Evolutionary conservation across 1,140 invertebrate species (phyloP).

Genomic region (Metopolophium dirhodum): DNA sequence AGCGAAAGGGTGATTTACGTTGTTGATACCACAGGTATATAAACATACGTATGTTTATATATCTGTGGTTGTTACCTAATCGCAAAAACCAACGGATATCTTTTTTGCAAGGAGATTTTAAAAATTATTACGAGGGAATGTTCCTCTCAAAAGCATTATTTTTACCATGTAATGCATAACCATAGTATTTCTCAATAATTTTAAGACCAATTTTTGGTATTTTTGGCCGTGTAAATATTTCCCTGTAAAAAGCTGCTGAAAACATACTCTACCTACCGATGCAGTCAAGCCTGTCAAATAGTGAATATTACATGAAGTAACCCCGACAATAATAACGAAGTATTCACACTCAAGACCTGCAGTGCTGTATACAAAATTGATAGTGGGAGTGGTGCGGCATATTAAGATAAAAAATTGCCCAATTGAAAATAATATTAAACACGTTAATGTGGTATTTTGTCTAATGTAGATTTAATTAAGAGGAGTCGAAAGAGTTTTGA

Average conservation of each 20-base stretch:
- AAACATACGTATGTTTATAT: too few relatives aligned
- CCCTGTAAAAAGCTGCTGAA: too few relatives aligned
- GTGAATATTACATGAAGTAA: not conserved
- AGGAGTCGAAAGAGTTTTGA: not conserved
- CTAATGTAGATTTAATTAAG: not conserved
- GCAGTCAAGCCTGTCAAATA: not conserved
- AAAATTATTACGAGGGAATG: too few relatives aligned
- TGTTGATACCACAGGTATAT: too few relatives aligned
- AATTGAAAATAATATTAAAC: not conserved
- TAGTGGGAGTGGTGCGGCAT: not conserved
- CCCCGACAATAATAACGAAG: not conserved
- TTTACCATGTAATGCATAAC: too few relatives aligned
- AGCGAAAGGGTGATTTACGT: constrained; percentile 1
- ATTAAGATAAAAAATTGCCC: not conserved
- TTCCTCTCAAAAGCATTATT: too few relatives aligned
- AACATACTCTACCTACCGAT: too few relatives aligned
- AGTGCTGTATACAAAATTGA: not conserved
- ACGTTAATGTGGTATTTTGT: not conserved
- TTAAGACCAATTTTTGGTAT: too few relatives aligned
- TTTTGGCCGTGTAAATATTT: too few relatives aligned
- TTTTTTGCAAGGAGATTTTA: too few relatives aligned
- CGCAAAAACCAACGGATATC: not conserved
- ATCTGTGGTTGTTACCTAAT: not conserved
- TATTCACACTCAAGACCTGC: not conserved
- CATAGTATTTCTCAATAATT: too few relatives aligned